phyloP scores from a whole-genome alignment of 2,797 vertebrate genomes.

The Rhyacichthys aspro region DNA sequence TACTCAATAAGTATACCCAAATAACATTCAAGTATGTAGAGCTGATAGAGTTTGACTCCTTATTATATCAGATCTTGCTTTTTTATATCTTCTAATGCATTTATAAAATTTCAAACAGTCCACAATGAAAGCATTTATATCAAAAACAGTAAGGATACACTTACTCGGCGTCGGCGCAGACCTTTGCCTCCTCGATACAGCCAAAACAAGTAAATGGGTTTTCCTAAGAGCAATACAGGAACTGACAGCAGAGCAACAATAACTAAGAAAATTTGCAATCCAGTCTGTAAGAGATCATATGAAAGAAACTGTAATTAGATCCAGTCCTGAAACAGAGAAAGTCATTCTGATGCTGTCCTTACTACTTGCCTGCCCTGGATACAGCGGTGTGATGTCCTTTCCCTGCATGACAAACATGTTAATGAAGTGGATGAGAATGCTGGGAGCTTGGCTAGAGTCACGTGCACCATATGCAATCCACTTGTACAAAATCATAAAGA shows the following conservation, averaged over 20 bases:
- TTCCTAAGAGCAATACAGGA: constrained; percentile 92
- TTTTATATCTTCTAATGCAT: too few relatives aligned
- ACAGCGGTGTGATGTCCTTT: constrained; percentile 72
- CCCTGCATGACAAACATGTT: constrained; percentile 96
- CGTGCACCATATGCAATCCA: constrained; percentile 86
- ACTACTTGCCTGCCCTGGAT: constrained; percentile 86
- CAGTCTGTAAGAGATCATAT: constrained; percentile 73
- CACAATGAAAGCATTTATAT: too few relatives aligned
- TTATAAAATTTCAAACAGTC: too few relatives aligned
- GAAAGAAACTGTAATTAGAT: constrained; percentile 4
- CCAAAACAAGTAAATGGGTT: constrained; percentile 94
- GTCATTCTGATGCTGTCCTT: background rate
- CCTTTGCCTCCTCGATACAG: constrained; percentile 86
- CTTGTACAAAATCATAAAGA: constrained; percentile 95
- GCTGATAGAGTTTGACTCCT: too few relatives aligned
- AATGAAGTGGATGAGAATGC: constrained; percentile 96
- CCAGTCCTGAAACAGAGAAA: background rate
- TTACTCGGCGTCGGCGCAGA: constrained; percentile 87
- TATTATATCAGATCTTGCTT: too few relatives aligned
- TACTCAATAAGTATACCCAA: too few relatives aligned
- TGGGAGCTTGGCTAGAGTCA: constrained; percentile 85
- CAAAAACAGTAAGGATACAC: constrained; percentile 42
- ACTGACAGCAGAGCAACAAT: constrained; percentile 85
- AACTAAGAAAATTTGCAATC: constrained; percentile 87
- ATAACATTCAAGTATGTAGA: too few relatives aligned